Conservation (phyloP, 2,113 vertebrate species). For the Nymphicus hollandicus region DNA sequence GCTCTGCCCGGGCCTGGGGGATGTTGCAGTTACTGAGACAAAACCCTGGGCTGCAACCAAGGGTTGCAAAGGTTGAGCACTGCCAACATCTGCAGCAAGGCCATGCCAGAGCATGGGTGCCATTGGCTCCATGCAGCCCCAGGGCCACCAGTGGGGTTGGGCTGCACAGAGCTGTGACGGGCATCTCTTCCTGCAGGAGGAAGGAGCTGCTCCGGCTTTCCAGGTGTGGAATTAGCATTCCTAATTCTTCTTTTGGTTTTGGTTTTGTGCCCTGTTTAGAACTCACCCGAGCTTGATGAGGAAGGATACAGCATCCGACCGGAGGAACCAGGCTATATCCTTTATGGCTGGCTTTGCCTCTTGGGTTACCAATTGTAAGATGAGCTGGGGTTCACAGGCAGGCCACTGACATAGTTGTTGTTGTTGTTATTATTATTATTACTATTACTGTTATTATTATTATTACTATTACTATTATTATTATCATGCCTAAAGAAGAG, state of each 20-base stretch:
- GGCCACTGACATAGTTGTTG: neutral
- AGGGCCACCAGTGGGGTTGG: rapidly evolving
- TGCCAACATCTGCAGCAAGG: no score
- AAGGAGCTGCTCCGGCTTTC: neutral
- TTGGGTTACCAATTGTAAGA: neutral
- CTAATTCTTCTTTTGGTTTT: neutral
- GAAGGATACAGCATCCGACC: slow-evolving; percentile 97
- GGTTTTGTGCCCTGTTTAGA: slow-evolving; percentile 72
- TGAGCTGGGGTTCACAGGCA: neutral
- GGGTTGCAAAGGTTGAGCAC: neutral
- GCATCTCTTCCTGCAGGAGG: neutral
- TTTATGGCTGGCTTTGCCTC: slow-evolving; percentile 52
- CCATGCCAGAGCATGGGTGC: rapidly evolving
- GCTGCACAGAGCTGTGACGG: neutral
- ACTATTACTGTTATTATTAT: neutral
- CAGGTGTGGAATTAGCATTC: neutral
- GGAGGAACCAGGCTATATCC: slow-evolving; percentile 93
- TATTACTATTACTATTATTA: neutral
- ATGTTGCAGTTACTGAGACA: rapidly evolving
- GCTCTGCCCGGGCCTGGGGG: neutral
- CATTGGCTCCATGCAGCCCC: no score
- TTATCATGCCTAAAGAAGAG: neutral
- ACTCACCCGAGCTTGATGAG: slow-evolving; percentile 93
- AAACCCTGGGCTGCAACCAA: neutral
- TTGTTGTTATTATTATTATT: neutral